Base-by-base conservation (phyloP, 2,113 vertebrate genomes). In the Ibidorhyncha struthersii region DNA sequence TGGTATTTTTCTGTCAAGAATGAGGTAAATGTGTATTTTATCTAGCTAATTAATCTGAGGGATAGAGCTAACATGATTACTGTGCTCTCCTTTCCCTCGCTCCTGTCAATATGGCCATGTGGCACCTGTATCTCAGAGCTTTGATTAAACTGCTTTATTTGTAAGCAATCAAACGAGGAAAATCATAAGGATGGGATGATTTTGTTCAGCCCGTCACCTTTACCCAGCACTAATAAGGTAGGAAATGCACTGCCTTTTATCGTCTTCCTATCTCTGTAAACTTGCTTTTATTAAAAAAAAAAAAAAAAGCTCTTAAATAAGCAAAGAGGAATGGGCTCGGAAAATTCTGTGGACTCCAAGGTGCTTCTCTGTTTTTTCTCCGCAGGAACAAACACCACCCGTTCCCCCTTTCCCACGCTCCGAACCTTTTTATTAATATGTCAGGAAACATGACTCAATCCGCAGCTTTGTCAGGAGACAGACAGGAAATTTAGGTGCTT, bases 61-160 rank as follows among this genome's bases (percentile, higher is more conserved):
- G 92, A 83, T 88, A 94, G 62, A 97, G 69, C 71, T 96, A 97
- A 97, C 82, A 27, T 52, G 50, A 82, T 96, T 96, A 95, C 41
- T 78, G 41, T 96, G 95, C 94, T 97, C 94, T 96, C 83, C 79
- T 96, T 97, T 89, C 93, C 91, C 84, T 95, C 2, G 0, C 25
- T 89, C 78, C 66, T 96, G 93, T 96, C 96, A 93, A 93, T 95
- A 97, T 77, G 89, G 86, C 96, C 95, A 97, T 97, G 96, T 97
- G 96, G 89, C 86, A 82, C 89, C 86, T 89, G 82, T 96, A 92
- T 69, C 79, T 88, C 0, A 0, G 38, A 81, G 45, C 38, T 66
- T 93, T 95, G 90, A 97, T 97, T 96, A 96, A 96, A 89, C 65
- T 70, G 65, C 66, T 58, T 83, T 98, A 86, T 98, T 96, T 97